A percentile compares a stretch with the other conserved stretches of the same genome.
Evolutionary conservation across 2,797 vertebrate genomes (phyloP).

Genomic region (Mareca strepera): DNA sequence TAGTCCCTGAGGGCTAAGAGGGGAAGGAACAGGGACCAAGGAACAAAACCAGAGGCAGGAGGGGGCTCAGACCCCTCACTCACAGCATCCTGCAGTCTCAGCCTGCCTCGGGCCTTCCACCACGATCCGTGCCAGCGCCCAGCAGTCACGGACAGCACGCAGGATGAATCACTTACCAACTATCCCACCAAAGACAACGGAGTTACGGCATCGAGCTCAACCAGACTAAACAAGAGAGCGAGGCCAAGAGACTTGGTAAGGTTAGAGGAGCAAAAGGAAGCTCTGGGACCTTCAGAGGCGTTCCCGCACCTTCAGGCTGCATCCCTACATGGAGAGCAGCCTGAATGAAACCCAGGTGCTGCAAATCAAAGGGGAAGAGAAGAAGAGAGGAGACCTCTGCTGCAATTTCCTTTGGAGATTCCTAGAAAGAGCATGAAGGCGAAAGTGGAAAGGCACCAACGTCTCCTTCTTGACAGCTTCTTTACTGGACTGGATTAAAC

Average conservation of each 20-base stretch:
- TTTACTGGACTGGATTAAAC: conserved; percentile 34
- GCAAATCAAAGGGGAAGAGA: background rate
- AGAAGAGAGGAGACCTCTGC: background rate
- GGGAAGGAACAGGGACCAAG: background rate
- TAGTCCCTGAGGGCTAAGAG: background rate
- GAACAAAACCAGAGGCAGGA: background rate
- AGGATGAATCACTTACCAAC: conserved; percentile 23
- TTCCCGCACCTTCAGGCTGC: background rate
- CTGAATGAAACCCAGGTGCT: background rate
- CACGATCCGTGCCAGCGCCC: background rate
- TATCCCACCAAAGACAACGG: background rate
- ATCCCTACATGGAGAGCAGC: background rate
- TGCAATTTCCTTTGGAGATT: background rate
- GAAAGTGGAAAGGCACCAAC: background rate
- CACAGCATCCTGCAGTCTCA: background rate
- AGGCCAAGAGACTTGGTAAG: conserved; percentile 1
- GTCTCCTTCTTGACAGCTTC: conserved; percentile 22
- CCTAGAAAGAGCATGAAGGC: conserved; percentile 46
- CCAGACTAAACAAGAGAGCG: conserved; percentile 4
- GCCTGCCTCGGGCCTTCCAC: conserved; percentile 20
- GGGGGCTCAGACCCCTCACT: background rate
- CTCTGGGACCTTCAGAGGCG: background rate
- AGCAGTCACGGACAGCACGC: background rate
- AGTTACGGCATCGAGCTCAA: background rate
- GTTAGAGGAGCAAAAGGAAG: background rate